Base-by-base conservation (phyloP, 2,888 invertebrate species). In the Heliconius erato region DNA sequence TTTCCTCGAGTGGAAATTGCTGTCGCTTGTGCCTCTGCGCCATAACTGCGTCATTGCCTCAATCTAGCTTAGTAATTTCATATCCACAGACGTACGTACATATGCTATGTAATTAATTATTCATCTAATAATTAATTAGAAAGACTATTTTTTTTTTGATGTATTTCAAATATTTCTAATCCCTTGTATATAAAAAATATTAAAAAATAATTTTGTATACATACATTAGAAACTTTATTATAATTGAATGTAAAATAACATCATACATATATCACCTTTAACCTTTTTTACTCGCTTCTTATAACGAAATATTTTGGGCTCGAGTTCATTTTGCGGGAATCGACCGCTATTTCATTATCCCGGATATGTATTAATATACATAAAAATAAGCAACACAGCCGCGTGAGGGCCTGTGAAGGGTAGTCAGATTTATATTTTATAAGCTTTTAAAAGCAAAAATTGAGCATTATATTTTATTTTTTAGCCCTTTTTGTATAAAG, bases 231-330 rank as follows among this genome's bases (percentile, higher is more conserved):
- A 65, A 28, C 14, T 35, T 65, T 63, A 23, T 65, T n/a, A 77
- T 63, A 63, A 40, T 77, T 63, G 19, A 65, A 40, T 63, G 26
- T 63, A 65, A n/a, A 65, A 78, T 67, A 67, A 16, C 63, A 78
- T 35, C 65, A 35, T 40, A 59, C n/a, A 35, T 44, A 35, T 78
- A 78, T 23, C 32, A 78, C 63, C 32, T 54, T 74, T 32, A 59
- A 59, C 74, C 74, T 74, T 74, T 74, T 59, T 32, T 32, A 74
- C 74, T 63, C 26, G 40, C 44, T 65, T 65, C 35, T 65, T 63
- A 40, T 77, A 77, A 77, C 44, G 65, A 77, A 77, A 65, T 65
- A 77, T 77, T 77, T 65, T 77, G 14, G 63, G 77, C 63, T 77
- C 77, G 77, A 77, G 16, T 65, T 65, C 77, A 77, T 77, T 77